Base-by-base conservation (phyloP, 2,888 invertebrate genomes). In the Callyntrura guangdongensis region DNA sequence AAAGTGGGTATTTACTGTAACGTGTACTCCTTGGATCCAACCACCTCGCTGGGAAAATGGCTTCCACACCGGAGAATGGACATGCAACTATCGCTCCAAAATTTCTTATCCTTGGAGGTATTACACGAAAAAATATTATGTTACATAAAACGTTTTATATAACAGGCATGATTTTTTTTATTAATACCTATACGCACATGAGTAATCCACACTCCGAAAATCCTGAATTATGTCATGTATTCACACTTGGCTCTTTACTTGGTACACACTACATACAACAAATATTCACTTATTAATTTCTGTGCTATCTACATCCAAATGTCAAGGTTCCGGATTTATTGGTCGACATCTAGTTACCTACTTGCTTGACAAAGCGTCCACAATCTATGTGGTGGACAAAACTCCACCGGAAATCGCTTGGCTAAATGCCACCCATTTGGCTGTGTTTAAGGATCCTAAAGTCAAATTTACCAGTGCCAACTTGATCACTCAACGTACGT, bases 391-490 rank as follows among this genome's bases (percentile, higher is more conserved):
- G 77, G 98, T 98, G 89, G 99, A 99, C 95, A 99, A 99, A 95
- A 98, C 98, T 47, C 98, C 98, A 81, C 98, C 98, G 0, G 98
- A 98, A 95, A 97, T 98, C 94, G 98, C 98, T 1, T 99, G 98
- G 97, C 95, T 99, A 53, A 98, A 98, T 95, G 95, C 96, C 0
- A 95, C 95, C 91, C 98, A 98, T 94, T 96, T 96, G 93, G 96
- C 96, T 94, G 95, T 96, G 72, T 98, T 98, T 95, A 96, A 97
- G 90, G 96, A 96, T 95, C 96, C 97, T 92, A 96, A 96, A 94
- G 97, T 98, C 11, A 97, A 98, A 95, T 99, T 98, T 95, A 97
- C 96, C 95, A 98, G 98, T 95, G 98, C 98, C 85, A 98, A 98
- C 96, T 96, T 99, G 92, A 98, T 98, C 92, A 98, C 98, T 95